A percentile compares a stretch with the other conserved stretches of the same genome.
Evolutionary conservation across 1,140 invertebrate genomes (phyloP).

Genomic region (Periplaneta americana): DNA sequence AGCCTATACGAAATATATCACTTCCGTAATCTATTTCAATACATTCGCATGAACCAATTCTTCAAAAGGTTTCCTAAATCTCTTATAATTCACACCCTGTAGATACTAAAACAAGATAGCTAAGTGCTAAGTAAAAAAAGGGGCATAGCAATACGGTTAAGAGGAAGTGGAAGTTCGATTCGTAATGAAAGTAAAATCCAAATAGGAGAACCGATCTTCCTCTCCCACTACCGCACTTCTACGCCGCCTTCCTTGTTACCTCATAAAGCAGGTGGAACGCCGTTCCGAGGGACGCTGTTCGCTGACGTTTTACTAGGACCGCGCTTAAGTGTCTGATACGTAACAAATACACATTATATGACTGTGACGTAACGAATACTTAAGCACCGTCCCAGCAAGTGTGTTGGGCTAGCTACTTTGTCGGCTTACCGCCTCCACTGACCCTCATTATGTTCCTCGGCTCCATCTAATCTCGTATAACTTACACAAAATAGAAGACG

Average conservation of each 20-base stretch:
- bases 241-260: background rate
- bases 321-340: background rate
- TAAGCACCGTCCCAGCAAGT: background rate
- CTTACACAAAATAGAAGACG: background rate
- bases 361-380: background rate
- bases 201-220: background rate
- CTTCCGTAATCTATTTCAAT: too few relatives aligned
- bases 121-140: too few relatives aligned
- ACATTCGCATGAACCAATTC: too few relatives aligned
- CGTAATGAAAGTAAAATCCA: too few relatives aligned
- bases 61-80: too few relatives aligned
- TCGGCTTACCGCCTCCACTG: background rate
- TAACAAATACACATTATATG: background rate
- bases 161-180: too few relatives aligned
- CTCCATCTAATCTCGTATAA: too few relatives aligned
- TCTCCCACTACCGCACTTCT: background rate
- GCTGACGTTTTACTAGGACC: background rate
- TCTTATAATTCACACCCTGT: too few relatives aligned
- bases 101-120: too few relatives aligned
- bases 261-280: background rate
- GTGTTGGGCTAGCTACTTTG: background rate
- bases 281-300: background rate
- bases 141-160: too few relatives aligned
- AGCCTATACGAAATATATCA: too few relatives aligned
- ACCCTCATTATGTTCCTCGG: too few relatives aligned